Evolutionary conservation across 1,140 invertebrate species (phyloP).

Genomic region (Tetranychus urticae): DNA sequence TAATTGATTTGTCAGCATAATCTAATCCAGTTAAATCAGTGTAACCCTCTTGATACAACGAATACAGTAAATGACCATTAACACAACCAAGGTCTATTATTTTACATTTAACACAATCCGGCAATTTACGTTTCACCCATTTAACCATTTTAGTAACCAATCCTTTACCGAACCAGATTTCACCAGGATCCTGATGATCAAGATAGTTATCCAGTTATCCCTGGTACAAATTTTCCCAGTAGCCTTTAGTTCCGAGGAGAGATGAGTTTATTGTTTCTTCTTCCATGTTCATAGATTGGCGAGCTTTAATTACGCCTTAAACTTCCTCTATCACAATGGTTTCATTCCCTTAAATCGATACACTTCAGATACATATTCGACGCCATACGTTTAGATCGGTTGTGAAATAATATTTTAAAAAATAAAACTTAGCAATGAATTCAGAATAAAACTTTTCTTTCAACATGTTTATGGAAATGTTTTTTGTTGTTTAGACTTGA

Average conservation of each 20-base stretch:
- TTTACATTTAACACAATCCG: conserved; percentile 15
- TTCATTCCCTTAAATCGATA: too few relatives aligned
- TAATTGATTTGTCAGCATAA: conserved; percentile 52
- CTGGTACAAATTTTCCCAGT: conserved; percentile 55
- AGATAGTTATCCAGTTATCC: conserved; percentile 57
- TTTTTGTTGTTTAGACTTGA: too few relatives aligned
- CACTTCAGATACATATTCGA: too few relatives aligned
- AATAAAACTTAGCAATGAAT: too few relatives aligned
- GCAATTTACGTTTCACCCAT: conserved; percentile 54
- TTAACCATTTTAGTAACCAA: conserved; percentile 2
- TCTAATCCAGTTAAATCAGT: conserved; percentile 50
- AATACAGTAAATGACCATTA: conserved; percentile 60
- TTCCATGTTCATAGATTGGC: too few relatives aligned
- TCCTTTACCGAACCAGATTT: conserved; percentile 39
- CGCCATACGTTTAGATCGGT: too few relatives aligned
- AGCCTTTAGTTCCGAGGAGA: conserved; percentile 5
- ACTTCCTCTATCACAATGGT: too few relatives aligned
- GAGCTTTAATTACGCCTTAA: too few relatives aligned
- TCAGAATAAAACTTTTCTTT: too few relatives aligned
- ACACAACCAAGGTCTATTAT: conserved; percentile 51
- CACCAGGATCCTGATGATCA: conserved; percentile 59
- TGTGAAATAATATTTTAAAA: too few relatives aligned
- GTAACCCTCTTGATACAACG: conserved; percentile 43
- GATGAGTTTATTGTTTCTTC: not conserved
- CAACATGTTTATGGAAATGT: too few relatives aligned